A percentile compares a stretch with the other conserved stretches of the same genome.
phyloP scores from a whole-genome alignment of 2,797 vertebrate species.

The Trematomus bernacchii region DNA sequence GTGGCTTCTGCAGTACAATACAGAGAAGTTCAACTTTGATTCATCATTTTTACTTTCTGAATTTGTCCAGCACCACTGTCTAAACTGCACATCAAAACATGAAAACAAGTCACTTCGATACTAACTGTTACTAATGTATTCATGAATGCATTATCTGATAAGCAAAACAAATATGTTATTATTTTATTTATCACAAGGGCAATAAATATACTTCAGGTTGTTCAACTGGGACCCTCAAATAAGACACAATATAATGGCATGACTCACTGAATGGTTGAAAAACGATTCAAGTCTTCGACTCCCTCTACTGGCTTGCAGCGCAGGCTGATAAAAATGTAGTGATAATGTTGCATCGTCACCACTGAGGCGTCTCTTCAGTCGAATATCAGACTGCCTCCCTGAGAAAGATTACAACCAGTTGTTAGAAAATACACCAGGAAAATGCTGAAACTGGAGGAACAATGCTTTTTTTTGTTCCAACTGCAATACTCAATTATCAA shows the following conservation, averaged over 20 bases:
- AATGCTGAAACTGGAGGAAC: constrained; percentile 6
- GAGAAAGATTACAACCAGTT: constrained; percentile 34
- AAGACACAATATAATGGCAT: constrained; percentile 27
- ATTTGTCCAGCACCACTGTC: not conserved
- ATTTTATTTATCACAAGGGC: constrained; percentile 2
- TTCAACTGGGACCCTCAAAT: constrained; percentile 9
- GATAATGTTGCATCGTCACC: not conserved
- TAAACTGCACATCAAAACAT: not conserved
- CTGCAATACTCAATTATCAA: not conserved
- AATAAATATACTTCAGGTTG: not conserved
- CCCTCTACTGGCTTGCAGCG: constrained; percentile 66
- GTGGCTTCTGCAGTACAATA: constrained; percentile 16
- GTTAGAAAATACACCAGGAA: constrained; percentile 15
- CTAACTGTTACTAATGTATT: not conserved
- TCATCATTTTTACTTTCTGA: constrained; percentile 2
- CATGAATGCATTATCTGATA: not conserved
- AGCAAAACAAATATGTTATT: not conserved
- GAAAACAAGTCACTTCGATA: not conserved
- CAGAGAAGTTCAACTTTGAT: constrained; percentile 10
- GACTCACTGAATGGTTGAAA: constrained; percentile 38
- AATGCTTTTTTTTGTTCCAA: not conserved
- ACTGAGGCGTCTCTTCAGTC: constrained; percentile 4
- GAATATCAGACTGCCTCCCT: not conserved
- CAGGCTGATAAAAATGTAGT: constrained; percentile 16
- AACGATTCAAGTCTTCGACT: constrained; percentile 55